Percentiles rank a stretch among this genome's conserved stretches.
Evolutionary conservation across 2,113 vertebrate genomes (phyloP).

Genomic region (Epinephelus cyanopodus): DNA sequence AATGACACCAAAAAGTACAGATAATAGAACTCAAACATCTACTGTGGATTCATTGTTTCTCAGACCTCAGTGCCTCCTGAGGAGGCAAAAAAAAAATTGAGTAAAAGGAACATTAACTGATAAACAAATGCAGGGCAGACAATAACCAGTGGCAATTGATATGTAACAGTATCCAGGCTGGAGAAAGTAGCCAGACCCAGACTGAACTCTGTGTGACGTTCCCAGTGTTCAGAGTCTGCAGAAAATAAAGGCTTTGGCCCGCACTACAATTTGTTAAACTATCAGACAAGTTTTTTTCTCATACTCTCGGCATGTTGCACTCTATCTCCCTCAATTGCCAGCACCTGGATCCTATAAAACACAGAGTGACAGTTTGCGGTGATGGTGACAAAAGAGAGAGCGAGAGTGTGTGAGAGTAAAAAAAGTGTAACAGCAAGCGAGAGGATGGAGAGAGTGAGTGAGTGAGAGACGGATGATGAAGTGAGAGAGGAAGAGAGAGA

Average conservation of each 20-base stretch:
- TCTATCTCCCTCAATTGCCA: constrained; percentile 55
- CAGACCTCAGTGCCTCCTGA: neutral
- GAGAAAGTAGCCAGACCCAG: constrained; percentile 45
- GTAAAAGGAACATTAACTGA: constrained; percentile 28
- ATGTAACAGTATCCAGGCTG: constrained; percentile 44
- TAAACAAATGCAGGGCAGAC: constrained; percentile 48
- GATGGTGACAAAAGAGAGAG: constrained; percentile 67
- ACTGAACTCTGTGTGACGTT: constrained; percentile 68
- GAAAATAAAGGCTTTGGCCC: constrained; percentile 40
- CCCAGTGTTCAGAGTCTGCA: constrained; percentile 40
- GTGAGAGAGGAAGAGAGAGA: constrained; percentile 59
- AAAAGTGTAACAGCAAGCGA: constrained; percentile 14
- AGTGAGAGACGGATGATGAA: constrained; percentile 71
- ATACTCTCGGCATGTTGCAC: constrained; percentile 22
- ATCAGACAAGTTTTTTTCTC: constrained; percentile 18
- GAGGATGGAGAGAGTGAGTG: constrained; percentile 30
- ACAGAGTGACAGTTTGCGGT: constrained; percentile 53
- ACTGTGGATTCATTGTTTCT: constrained; percentile 4
- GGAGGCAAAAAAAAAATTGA: neutral
- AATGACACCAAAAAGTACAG: constrained; percentile 18
- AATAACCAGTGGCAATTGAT: constrained; percentile 46
- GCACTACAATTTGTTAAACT: constrained; percentile 52
- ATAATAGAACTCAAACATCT: constrained; percentile 2
- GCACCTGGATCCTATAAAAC: constrained; percentile 79
- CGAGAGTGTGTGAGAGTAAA: constrained; percentile 37